Evolutionary conservation across 2,888 invertebrate species (phyloP), one percentile per base, ranked within the genome.

Genomic region (Chrysolina haemoptera): DNA sequence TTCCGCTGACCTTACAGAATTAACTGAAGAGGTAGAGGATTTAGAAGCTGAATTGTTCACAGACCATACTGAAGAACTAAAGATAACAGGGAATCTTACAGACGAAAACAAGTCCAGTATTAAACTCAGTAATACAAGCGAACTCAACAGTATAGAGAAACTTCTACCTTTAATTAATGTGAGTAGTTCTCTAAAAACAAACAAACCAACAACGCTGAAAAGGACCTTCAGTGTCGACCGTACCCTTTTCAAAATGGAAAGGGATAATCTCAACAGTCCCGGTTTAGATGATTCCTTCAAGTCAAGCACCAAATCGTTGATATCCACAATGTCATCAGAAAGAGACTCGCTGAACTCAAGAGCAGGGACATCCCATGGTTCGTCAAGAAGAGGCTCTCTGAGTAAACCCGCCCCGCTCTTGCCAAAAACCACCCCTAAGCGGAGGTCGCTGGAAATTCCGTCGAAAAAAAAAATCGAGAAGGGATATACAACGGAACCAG

Each of bases 121-220:
- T 9, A 40, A 20, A 8, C 9, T 55, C 12, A 22, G 12, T 18
- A 53, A 11, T 11, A 53, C 16, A 20, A 53, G 16, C 18, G 53
- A 53, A 53, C 53, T 48, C 9, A 71, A 16, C 10, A 81, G 77
- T 35, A 80, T 78, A 11, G 86, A 86, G 73, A 82, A 82, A 76
- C 77, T 88, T 20, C 74, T 87, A 62, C 87, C 87, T 4, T 78
- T 87, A 20, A 87, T 88, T 81, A 83, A 85, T 41, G 85, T 87
- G 3, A 80, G 82, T 10, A 84, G 82, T 59, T 80, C 80, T 6
- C 75, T 85, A 27, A 78, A 77, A 53, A 71, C 79, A 65, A 67
- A 73, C 22, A 79, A 75, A 65, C 79, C 81, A 5, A 81, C 79
- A 22, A 79, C 76, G 69, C 77, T 86, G 27, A 83, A 83, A 62